Conservation (phyloP, 2,113 vertebrate species). For the Hylia prasina region DNA sequence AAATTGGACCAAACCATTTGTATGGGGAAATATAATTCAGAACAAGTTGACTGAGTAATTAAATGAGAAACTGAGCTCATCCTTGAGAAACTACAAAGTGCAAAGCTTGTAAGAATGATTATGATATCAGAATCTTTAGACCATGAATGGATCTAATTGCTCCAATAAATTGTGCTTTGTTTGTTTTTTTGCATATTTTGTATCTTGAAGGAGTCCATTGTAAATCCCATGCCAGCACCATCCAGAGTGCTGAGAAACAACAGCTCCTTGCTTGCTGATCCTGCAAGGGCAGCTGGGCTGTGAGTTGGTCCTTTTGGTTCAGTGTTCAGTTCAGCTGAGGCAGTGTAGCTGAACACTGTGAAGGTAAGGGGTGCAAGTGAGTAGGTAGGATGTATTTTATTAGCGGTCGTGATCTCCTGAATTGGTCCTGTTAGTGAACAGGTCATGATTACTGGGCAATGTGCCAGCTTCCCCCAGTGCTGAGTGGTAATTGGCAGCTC, state of each 20-base stretch:
- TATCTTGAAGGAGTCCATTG: neutral
- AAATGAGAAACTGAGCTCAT: neutral
- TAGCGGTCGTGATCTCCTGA: neutral
- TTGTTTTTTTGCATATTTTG: neutral
- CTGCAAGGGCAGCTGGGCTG: neutral
- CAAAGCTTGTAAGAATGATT: neutral
- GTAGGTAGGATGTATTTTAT: neutral
- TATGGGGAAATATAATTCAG: neutral
- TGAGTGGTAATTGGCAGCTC: neutral
- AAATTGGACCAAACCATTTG: neutral
- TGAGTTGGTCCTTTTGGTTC: neutral
- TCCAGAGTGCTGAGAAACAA: rapidly evolving
- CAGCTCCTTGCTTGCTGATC: rapidly evolving
- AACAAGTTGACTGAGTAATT: neutral
- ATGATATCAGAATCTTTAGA: neutral
- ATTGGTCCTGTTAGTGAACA: neutral
- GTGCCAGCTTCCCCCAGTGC: neutral
- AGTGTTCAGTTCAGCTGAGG: neutral
- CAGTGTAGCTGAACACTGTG: neutral
- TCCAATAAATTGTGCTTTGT: neutral
- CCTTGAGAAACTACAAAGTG: neutral
- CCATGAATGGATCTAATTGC: neutral
- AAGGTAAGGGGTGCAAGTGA: neutral
- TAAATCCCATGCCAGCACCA: neutral
- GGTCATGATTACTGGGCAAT: neutral